Conservation (phyloP, 2,797 vertebrate genomes). For the Distichodus sexfasciatus region DNA sequence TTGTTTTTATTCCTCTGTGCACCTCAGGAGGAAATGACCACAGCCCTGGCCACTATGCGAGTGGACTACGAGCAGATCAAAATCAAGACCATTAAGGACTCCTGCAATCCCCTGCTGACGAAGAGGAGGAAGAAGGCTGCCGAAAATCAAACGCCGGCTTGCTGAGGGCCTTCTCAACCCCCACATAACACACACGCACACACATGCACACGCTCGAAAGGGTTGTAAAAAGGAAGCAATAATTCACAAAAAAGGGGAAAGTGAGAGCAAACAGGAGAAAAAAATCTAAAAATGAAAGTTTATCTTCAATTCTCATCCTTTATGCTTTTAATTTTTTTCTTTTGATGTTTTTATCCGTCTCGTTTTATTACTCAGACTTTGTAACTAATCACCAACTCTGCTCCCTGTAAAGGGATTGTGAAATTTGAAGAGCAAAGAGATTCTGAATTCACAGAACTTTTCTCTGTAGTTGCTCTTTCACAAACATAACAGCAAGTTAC, state of each 20-base stretch:
- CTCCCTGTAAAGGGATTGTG: conserved; percentile 43
- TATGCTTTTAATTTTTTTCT: conserved; percentile 63
- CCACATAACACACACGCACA: conserved; percentile 29
- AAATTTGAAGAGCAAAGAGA: conserved; percentile 63
- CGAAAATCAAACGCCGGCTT: conserved; percentile 51
- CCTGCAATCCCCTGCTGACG: conserved; percentile 90
- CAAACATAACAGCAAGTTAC: conserved; percentile 9
- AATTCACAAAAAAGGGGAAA: conserved; percentile 66
- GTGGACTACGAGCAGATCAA: conserved; percentile 98
- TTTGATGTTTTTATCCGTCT: conserved; percentile 54
- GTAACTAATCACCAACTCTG: conserved; percentile 60
- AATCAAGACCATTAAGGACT: conserved; percentile 96
- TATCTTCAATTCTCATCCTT: conserved; percentile 66
- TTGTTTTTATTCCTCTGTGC: neutral
- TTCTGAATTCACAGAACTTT: conserved; percentile 51
- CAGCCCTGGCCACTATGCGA: conserved; percentile 96
- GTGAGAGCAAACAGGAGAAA: conserved; percentile 65
- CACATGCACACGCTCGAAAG: conserved; percentile 6
- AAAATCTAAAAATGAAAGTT: conserved; percentile 59
- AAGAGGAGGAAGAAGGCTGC: conserved; percentile 90
- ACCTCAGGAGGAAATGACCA: conserved; percentile 96
- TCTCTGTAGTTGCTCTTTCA: conserved; percentile 13
- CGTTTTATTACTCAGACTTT: conserved; percentile 71
- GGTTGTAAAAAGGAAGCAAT: conserved; percentile 84
- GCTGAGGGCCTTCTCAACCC: conserved; percentile 55